Evolutionary conservation across 2,888 invertebrate genomes (phyloP).

Genomic region (Buathra laborator): DNA sequence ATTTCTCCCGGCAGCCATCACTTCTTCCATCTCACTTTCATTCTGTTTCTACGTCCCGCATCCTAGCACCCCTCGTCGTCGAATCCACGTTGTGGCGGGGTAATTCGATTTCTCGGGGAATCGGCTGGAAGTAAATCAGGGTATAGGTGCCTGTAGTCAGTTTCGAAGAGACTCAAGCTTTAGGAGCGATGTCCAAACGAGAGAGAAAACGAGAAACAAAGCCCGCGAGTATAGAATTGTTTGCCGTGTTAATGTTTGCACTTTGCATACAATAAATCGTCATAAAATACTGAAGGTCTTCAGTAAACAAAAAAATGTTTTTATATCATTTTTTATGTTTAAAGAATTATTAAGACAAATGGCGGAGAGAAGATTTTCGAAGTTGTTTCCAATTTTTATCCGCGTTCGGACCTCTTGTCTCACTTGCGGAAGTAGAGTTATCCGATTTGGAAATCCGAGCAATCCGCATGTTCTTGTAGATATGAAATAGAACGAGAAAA

Average conservation of each 20-base stretch:
- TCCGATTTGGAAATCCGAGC: not conserved
- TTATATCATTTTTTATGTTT: not conserved
- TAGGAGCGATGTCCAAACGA: not conserved
- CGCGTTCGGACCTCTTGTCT: not conserved
- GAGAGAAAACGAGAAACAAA: constrained; percentile 26
- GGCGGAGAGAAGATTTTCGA: not conserved
- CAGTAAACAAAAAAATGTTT: not conserved
- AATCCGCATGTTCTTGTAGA: constrained; percentile 66
- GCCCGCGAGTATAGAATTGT: not conserved
- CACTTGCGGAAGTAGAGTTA: not conserved
- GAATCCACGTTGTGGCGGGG: constrained; percentile 73
- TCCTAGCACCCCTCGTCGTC: constrained; percentile 71
- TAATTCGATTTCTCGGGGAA: constrained; percentile 83
- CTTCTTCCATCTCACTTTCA: constrained; percentile 32
- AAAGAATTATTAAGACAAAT: not conserved
- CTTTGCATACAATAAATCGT: no score
- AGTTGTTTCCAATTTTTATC: not conserved
- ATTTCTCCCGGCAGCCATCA: constrained; percentile 66
- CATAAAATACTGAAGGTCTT: no score
- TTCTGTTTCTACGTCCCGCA: constrained; percentile 41
- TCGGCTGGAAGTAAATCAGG: constrained; percentile 83
- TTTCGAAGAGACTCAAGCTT: constrained; percentile 62
- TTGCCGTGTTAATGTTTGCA: not conserved
- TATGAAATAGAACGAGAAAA: constrained; percentile 45
- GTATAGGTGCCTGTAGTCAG: constrained; percentile 74